phyloP scores from a whole-genome alignment of 1,140 invertebrate species.

The Drosophila saltans region DNA sequence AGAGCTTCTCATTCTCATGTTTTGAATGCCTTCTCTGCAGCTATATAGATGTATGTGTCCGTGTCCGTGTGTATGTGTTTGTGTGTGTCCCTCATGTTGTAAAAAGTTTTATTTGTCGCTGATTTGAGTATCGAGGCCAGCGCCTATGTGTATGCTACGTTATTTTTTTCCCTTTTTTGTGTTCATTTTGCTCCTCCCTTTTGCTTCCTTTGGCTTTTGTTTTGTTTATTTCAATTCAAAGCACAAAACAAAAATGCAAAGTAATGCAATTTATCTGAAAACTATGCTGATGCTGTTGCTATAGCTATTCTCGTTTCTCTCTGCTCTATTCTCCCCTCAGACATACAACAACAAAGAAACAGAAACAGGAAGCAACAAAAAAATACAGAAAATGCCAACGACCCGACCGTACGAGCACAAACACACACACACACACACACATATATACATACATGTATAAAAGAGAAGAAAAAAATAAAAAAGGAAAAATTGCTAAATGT shows the following conservation, averaged over 20 bases:
- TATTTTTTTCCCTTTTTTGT: slow-evolving; percentile 10
- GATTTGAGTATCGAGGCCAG: slow-evolving; percentile 65
- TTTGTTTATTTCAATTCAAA: slow-evolving; percentile 59
- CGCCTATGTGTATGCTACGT: slow-evolving; percentile 48
- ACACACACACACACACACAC: slow-evolving; percentile 4
- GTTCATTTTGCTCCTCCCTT: neutral
- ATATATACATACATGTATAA: neutral
- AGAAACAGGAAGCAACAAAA: slow-evolving; percentile 10
- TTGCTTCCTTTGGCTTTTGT: slow-evolving; percentile 16
- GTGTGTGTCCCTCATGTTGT: slow-evolving; percentile 41
- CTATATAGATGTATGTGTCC: neutral
- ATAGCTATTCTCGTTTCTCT: neutral
- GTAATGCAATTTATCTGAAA: slow-evolving; percentile 69
- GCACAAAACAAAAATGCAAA: slow-evolving; percentile 61
- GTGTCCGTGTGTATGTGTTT: neutral
- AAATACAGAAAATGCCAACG: slow-evolving; percentile 3
- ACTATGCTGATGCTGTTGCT: slow-evolving; percentile 49
- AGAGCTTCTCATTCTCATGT: slow-evolving; percentile 31
- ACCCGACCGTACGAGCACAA: neutral
- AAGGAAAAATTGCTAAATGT: slow-evolving; percentile 42
- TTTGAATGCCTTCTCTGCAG: slow-evolving; percentile 36
- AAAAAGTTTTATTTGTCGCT: slow-evolving; percentile 68
- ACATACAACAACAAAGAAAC: slow-evolving; percentile 15
- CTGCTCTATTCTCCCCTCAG: slow-evolving; percentile 2
- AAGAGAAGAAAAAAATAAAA: neutral